Evolutionary conservation across 2,888 invertebrate species (phyloP).

Genomic region (Tinea pellionella): DNA sequence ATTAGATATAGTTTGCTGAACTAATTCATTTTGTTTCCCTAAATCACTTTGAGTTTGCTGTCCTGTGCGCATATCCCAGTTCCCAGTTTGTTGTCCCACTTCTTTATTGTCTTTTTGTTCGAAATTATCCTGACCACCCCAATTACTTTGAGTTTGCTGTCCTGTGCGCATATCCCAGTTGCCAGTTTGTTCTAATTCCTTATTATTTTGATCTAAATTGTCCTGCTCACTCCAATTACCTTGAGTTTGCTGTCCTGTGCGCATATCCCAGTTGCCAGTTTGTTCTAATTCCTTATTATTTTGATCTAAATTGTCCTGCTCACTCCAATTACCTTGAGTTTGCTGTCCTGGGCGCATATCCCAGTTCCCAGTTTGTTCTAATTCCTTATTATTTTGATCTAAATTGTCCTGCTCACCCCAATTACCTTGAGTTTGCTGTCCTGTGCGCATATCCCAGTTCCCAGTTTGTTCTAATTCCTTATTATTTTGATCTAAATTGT

Average conservation of each 20-base stretch:
- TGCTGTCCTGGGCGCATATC: neutral
- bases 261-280: neutral
- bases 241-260: neutral
- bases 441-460: neutral
- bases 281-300: neutral
- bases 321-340: slow-evolving; percentile 17
- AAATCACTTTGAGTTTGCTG: slow-evolving; percentile 18
- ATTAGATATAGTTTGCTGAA: slow-evolving; percentile 16
- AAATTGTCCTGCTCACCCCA: slow-evolving; percentile 21
- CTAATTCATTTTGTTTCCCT: slow-evolving; percentile 18
- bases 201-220: slow-evolving; percentile 19
- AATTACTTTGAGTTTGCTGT: slow-evolving; percentile 7
- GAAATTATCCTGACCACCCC: slow-evolving; percentile 15
- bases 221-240: slow-evolving; percentile 20
- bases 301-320: slow-evolving; percentile 21
- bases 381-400: neutral
- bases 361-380: neutral
- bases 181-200: neutral
- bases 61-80: slow-evolving; percentile 15
- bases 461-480: slow-evolving; percentile 16
- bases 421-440: slow-evolving; percentile 16
- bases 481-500: slow-evolving; percentile 10
- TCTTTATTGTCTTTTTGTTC: slow-evolving; percentile 14
- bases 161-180: neutral
- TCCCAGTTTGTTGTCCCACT: slow-evolving; percentile 19